Evolutionary conservation across 2,888 invertebrate species (phyloP).

Genomic region (Sarcophaga rosellei): DNA sequence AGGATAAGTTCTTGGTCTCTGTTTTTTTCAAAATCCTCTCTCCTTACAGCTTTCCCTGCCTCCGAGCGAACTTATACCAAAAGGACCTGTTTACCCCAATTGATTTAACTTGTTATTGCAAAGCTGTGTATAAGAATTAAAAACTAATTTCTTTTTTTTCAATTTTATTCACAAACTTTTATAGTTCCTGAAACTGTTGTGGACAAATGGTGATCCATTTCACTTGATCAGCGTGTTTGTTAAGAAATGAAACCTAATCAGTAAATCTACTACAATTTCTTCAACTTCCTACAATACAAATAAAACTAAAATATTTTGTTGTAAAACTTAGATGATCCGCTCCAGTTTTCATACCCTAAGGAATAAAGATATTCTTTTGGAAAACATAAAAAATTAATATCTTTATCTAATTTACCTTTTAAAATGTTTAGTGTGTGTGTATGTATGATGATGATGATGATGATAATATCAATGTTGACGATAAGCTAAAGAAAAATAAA

Average conservation of each 20-base stretch:
- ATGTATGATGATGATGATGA: conserved; percentile 25
- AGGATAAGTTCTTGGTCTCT: background rate
- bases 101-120: conserved; percentile 17
- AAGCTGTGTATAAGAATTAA: too few species aligned
- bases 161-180: conserved; percentile 72
- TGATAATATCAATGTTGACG: background rate
- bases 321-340: conserved; percentile 65
- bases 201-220: conserved; percentile 82
- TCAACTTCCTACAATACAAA: conserved; percentile 58
- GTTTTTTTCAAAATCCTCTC: conserved; percentile 45
- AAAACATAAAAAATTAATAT: conserved; percentile 11
- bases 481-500: conserved; percentile 15
- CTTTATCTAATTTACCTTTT: conserved; percentile 57
- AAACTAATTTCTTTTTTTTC: conserved; percentile 23
- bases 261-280: conserved; percentile 53
- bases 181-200: conserved; percentile 88
- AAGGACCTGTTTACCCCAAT: conserved; percentile 51
- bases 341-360: conserved; percentile 64
- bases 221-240: conserved; percentile 39
- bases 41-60: conserved; percentile 63
- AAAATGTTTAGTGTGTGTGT: conserved; percentile 65
- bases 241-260: conserved; percentile 42
- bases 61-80: conserved; percentile 56
- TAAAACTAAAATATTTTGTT: conserved; percentile 54
- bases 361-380: conserved; percentile 51